These are phyloP conservation scores for Coreius guichenoti DNA, from an alignment of 2,797 vertebrate genomes.

Conservation along the genomic window DNA sequence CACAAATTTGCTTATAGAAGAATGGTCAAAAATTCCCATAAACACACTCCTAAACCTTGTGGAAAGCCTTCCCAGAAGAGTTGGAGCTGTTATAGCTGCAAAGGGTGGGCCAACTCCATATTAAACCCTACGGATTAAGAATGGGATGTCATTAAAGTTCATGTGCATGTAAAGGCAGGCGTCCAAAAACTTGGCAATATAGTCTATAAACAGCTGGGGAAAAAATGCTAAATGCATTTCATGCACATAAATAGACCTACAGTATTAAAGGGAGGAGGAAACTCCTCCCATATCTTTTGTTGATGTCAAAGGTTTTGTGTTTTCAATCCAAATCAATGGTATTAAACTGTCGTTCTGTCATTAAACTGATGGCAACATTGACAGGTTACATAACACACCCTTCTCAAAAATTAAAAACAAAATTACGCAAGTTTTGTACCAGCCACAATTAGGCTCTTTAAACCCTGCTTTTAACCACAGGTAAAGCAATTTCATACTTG, in stretches of 20 bases:
- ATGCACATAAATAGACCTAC: background rate
- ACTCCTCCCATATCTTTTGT: background rate
- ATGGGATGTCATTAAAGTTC: too few species aligned
- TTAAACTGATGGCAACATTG: background rate
- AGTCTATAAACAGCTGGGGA: background rate
- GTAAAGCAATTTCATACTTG: background rate
- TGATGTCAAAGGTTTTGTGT: background rate
- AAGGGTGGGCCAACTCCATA: too few species aligned
- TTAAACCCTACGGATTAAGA: too few species aligned
- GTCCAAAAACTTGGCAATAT: too few species aligned
- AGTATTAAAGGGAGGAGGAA: background rate
- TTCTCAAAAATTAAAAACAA: background rate
- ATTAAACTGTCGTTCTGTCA: background rate
- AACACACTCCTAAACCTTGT: too few species aligned
- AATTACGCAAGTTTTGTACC: background rate
- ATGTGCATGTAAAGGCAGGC: too few species aligned
- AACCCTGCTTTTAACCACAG: background rate
- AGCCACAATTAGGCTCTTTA: background rate
- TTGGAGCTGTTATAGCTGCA: too few species aligned
- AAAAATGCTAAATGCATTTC: background rate
- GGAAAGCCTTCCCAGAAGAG: too few species aligned
- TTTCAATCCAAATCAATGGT: background rate
- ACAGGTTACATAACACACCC: constrained; percentile 3
- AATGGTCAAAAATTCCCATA: too few species aligned
- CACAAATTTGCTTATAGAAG: too few species aligned